These are phyloP conservation scores for Ridgeia piscesae DNA, from an alignment of 1,140 invertebrate genomes.

Conservation along the genomic window DNA sequence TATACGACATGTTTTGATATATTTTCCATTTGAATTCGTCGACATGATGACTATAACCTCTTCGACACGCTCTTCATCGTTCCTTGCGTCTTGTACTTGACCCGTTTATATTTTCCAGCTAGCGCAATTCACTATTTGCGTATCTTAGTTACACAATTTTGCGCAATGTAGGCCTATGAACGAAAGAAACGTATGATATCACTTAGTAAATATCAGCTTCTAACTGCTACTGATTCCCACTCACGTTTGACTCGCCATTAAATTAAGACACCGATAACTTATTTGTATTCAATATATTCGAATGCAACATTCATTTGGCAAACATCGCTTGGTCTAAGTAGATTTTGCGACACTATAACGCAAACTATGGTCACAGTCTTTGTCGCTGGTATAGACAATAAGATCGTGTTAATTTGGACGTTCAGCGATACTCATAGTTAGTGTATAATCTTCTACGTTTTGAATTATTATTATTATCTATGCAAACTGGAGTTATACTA, in stretches of 20 bases:
- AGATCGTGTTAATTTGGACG: not conserved
- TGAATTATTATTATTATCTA: conserved; percentile 2
- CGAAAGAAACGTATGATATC: not conserved
- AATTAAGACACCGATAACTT: too few species aligned
- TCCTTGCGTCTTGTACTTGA: not conserved
- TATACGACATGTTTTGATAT: not conserved
- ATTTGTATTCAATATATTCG: too few species aligned
- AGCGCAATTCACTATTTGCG: not conserved
- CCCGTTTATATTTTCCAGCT: not conserved
- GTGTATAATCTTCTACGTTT: not conserved
- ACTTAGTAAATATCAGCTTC: not conserved
- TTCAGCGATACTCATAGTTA: not conserved
- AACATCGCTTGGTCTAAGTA: too few species aligned
- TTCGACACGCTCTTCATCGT: not conserved
- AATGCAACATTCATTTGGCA: too few species aligned
- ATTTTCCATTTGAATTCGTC: not conserved
- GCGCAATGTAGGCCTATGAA: not conserved
- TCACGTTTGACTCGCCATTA: too few species aligned
- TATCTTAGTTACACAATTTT: not conserved
- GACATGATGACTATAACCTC: not conserved
- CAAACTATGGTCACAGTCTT: not conserved
- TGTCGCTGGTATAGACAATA: not conserved
- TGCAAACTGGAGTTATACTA: not conserved
- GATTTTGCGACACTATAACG: too few species aligned
- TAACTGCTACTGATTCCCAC: not conserved